Evolutionary conservation across 1,140 invertebrate genomes (phyloP), one percentile per base, ranked within the genome.

Genomic region (Drosophila tropicalis): DNA sequence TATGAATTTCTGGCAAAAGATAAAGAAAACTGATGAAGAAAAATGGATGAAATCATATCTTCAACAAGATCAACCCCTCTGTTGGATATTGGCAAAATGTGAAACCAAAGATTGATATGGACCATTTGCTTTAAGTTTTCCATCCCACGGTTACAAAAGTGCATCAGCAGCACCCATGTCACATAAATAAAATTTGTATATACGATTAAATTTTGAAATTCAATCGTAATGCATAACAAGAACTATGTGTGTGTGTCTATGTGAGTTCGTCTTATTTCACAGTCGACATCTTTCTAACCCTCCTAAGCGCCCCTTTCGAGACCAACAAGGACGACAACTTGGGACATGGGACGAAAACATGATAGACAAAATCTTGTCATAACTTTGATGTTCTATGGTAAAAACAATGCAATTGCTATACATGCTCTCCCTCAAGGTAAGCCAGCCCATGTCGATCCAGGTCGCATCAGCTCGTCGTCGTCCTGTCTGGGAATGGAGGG

Each of bases 341-440:
- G 57, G 62, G 60, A 65, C 34, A 29, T 61, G 44, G 67, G 44
- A 60, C 68, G 72, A 57, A 79, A 39, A 73, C 65, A 76, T 90
- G 86, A 86, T 90, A 90, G 86, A 90, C 86, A 90, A 90, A 90
- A 90, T 90, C 87, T 83, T 90, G 87, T 90, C 87, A 90, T 90
- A 90, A 90, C 87, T 90, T 90, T 90, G 87, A 90, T 90, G 86
- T 87, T 89, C 67, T 89, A 5, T 77, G 84, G 85, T 90, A 89
- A 89, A 29, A 89, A 89, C 84, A 89, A 89, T 67, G 84, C 66
- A 78, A 84, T 89, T 84, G 85, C 44, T 51, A 47, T 17, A 47
- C 44, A 22, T 51, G 5, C 65, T 56, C 61, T 62, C 54, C 72
- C 81, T 77, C 60, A 81, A 83, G 84, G 84, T 67, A 68, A 76